These are phyloP conservation scores for Triplophysa siluroides DNA, from an alignment of 2,113 vertebrate species.

Conservation along the genomic window DNA sequence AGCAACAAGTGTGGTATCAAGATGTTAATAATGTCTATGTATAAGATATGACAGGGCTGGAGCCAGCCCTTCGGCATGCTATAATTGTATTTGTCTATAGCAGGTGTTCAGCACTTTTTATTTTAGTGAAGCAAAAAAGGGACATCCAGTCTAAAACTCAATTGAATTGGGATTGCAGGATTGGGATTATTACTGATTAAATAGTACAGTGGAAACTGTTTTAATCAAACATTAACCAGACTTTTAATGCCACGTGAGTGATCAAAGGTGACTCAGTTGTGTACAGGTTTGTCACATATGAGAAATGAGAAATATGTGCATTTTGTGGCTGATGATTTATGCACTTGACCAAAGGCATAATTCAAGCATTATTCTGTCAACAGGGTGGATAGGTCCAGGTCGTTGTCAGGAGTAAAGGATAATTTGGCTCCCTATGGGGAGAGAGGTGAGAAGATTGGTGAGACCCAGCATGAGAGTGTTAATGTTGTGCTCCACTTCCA, in stretches of 20 bases:
- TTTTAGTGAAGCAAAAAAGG: neutral
- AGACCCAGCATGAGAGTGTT: constrained; percentile 25
- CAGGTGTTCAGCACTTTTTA: neutral
- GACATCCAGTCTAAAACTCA: neutral
- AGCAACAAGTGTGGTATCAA: constrained; percentile 20
- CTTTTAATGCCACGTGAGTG: no score
- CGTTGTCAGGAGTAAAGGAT: constrained; percentile 43
- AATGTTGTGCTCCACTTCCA: constrained; percentile 13
- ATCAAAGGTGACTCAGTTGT: neutral
- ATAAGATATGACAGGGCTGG: constrained; percentile 45
- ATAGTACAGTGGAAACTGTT: no score
- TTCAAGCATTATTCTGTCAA: constrained; percentile 51
- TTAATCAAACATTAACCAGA: no score
- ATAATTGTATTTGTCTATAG: neutral
- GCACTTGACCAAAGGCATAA: constrained; percentile 52
- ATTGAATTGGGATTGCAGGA: no score
- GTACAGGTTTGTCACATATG: constrained; percentile 5
- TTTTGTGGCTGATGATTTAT: constrained; percentile 31
- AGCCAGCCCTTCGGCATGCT: no score
- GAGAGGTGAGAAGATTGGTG: constrained; percentile 22
- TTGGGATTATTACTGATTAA: no score
- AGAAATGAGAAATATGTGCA: constrained; percentile 56
- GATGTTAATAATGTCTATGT: constrained; percentile 36
- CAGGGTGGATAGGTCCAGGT: constrained; percentile 58
- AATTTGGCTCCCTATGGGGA: constrained; percentile 41